Percentiles rank a stretch among this genome's conserved stretches.
Evolutionary conservation across 2,113 vertebrate genomes (phyloP).

Genomic region (Scytalopus superciliaris): DNA sequence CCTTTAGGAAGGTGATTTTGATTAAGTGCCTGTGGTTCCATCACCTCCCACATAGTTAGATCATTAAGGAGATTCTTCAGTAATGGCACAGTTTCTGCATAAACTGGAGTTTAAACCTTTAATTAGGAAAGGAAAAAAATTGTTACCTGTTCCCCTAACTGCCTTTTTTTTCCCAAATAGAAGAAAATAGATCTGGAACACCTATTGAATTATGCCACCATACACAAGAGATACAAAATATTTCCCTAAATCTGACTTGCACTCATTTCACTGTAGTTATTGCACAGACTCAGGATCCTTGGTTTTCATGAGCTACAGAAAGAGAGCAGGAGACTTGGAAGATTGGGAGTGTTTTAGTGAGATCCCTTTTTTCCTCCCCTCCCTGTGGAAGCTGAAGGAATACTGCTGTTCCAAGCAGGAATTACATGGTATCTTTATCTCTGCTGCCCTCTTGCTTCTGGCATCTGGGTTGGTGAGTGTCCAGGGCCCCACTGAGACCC

Average conservation of each 20-base stretch:
- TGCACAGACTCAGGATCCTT: background rate
- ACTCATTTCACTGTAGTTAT: background rate
- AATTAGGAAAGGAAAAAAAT: background rate
- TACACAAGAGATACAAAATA: background rate
- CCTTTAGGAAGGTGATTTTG: constrained; percentile 24
- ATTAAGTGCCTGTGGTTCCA: background rate
- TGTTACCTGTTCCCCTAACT: background rate
- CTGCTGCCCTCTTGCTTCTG: background rate
- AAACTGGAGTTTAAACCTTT: background rate
- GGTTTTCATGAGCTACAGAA: background rate
- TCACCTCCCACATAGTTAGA: background rate
- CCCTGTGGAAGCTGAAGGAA: background rate
- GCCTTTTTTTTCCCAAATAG: background rate
- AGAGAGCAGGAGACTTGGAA: background rate
- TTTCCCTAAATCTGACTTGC: background rate
- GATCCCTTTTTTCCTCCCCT: background rate
- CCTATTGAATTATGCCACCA: background rate
- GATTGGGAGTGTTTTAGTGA: background rate
- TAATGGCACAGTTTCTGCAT: background rate
- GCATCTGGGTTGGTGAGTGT: background rate
- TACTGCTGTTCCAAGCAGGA: background rate
- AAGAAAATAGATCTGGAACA: background rate
- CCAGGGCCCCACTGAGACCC: background rate
- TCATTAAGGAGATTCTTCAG: background rate
- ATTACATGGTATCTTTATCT: background rate